phyloP scores from a whole-genome alignment of 2,113 vertebrate genomes.

The Cairina moschata region DNA sequence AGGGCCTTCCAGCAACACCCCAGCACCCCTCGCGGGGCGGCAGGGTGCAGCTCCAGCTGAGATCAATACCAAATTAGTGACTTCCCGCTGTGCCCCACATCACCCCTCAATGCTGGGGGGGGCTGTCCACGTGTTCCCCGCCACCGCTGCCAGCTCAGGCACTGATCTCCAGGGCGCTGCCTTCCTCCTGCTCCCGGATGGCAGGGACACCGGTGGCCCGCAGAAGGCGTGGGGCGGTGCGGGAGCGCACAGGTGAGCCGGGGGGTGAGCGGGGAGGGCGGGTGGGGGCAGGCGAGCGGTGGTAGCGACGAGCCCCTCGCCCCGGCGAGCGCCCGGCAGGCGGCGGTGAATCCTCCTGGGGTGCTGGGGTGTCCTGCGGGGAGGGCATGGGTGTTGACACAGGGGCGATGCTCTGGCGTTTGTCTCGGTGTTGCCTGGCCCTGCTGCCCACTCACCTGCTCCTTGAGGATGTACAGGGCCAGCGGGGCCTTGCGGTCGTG shows the following conservation, averaged over 20 bases:
- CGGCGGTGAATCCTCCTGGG: background rate
- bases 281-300: background rate
- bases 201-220: constrained; percentile 24
- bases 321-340: background rate
- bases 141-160: background rate
- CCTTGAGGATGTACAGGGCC: constrained; percentile 91
- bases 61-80: constrained; percentile 71
- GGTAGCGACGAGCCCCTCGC: constrained; percentile 38
- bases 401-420: background rate
- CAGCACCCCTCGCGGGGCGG: background rate
- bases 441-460: constrained; percentile 81
- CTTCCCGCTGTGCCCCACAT: constrained; percentile 3
- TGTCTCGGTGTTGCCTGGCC: background rate
- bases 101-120: background rate
- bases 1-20: background rate
- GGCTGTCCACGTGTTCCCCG: background rate
- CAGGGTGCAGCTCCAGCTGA: constrained; percentile 35
- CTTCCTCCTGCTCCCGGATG: constrained; percentile 58
- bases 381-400: background rate
- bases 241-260: background rate
- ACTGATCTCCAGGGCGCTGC: constrained; percentile 53
- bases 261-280: background rate
- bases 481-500: constrained; percentile 88
- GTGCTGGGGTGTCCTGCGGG: background rate
- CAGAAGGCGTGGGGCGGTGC: background rate